Percentiles rank a stretch among this genome's conserved stretches.
Evolutionary conservation across 1,140 invertebrate genomes (phyloP).

Genomic region (Metopolophium dirhodum): DNA sequence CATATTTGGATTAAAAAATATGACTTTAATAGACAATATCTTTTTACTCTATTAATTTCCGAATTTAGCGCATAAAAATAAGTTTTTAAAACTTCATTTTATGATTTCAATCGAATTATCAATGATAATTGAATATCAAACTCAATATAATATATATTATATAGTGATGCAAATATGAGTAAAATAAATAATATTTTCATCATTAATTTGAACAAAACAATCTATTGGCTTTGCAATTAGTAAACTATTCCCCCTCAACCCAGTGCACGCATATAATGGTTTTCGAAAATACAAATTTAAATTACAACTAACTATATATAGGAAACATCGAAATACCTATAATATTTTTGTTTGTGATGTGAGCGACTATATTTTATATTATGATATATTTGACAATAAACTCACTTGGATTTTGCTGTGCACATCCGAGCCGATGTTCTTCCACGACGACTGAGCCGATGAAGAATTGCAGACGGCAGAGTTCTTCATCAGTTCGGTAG

Average conservation of each 20-base stretch:
- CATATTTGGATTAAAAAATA: background rate
- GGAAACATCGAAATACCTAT: background rate
- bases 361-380: background rate
- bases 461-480: conserved; percentile 63
- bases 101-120: background rate
- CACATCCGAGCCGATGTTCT: conserved; percentile 68
- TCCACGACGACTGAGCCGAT: conserved; percentile 69
- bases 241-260: background rate
- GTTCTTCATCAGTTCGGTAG: conserved; percentile 78
- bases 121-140: background rate
- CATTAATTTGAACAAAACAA: background rate
- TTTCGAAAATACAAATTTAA: background rate
- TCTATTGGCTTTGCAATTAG: background rate
- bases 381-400: background rate
- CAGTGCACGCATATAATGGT: background rate
- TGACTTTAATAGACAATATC: background rate
- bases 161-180: background rate
- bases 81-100: background rate
- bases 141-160: background rate
- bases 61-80: background rate
- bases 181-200: background rate
- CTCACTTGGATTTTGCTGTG: conserved; percentile 76
- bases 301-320: background rate
- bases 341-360: background rate
- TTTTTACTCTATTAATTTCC: background rate